Evolutionary conservation across 1,140 invertebrate species (phyloP).

Genomic region (Pseudomyrmex dendroicus): DNA sequence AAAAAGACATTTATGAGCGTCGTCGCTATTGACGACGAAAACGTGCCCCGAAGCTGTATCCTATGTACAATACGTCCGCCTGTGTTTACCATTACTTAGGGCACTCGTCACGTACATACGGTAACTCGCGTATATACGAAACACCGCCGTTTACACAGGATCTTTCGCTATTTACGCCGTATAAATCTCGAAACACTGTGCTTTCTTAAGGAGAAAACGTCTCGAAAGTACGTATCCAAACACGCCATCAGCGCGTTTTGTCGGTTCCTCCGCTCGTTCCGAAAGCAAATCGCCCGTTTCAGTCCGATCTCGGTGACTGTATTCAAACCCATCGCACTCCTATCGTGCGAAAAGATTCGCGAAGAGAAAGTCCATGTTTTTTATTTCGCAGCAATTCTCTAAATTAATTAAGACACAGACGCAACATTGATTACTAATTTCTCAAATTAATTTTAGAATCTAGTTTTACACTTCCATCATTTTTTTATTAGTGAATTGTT

Average conservation of each 20-base stretch:
- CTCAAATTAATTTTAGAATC: too few relatives aligned
- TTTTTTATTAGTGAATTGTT: neutral
- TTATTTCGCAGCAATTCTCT: neutral
- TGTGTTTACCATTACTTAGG: slow-evolving; percentile 71
- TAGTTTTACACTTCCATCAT: neutral
- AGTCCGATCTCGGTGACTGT: neutral
- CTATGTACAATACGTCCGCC: slow-evolving; percentile 17
- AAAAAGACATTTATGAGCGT: slow-evolving; percentile 55
- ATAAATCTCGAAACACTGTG: slow-evolving; percentile 48
- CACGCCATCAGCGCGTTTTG: slow-evolving; percentile 27
- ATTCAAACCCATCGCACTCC: slow-evolving; percentile 10
- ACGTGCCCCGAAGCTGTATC: slow-evolving; percentile 31
- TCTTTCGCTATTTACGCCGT: slow-evolving; percentile 57
- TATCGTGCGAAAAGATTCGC: neutral
- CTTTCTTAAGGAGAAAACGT: slow-evolving; percentile 35
- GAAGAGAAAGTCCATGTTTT: neutral
- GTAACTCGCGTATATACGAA: slow-evolving; percentile 55
- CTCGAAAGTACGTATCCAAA: slow-evolving; percentile 54
- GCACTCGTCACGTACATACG: slow-evolving; percentile 64
- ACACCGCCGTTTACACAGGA: slow-evolving; percentile 59
- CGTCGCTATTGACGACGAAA: slow-evolving; percentile 27
- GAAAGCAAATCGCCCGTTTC: slow-evolving; percentile 17
- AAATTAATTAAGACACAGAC: neutral
- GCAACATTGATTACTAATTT: too few relatives aligned
- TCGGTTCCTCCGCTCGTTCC: slow-evolving; percentile 3